Evolutionary conservation across 1,140 invertebrate genomes (phyloP).

Genomic region (Drosophila ficusphila): DNA sequence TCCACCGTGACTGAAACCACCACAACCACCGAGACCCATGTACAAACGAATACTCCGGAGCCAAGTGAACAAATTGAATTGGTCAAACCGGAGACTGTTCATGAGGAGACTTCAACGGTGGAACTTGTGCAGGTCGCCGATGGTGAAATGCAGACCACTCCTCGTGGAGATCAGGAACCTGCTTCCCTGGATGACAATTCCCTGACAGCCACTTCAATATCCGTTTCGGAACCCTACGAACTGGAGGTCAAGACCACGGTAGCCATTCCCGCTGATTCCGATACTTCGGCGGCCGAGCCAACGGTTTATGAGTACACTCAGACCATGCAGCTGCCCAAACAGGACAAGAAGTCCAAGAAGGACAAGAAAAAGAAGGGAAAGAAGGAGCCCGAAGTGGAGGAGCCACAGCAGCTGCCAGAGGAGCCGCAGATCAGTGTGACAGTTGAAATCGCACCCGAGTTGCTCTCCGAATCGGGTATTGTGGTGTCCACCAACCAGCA

Average conservation of each 20-base stretch:
- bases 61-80: constrained; percentile 38
- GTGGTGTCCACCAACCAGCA: constrained; percentile 68
- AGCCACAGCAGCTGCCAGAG: constrained; percentile 14
- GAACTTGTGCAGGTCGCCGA: constrained; percentile 75
- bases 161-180: constrained; percentile 65
- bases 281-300: constrained; percentile 65
- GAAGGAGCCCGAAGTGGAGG: constrained; percentile 19
- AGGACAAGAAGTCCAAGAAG: constrained; percentile 53
- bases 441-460: constrained; percentile 68
- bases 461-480: constrained; percentile 58
- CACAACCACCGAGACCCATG: constrained; percentile 83
- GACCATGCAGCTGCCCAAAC: constrained; percentile 73
- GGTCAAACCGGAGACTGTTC: constrained; percentile 31
- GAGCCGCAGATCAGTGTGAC: constrained; percentile 73
- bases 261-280: constrained; percentile 85
- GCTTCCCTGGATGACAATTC: constrained; percentile 61
- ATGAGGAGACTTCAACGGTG: constrained; percentile 44
- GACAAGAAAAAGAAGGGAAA: constrained; percentile 36
- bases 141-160: constrained; percentile 84
- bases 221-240: constrained; percentile 86
- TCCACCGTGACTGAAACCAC: constrained; percentile 58
- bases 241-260: constrained; percentile 87
- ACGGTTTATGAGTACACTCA: constrained; percentile 75
- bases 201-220: constrained; percentile 81
- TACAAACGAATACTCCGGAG: constrained; percentile 84